Evolutionary conservation across 2,113 vertebrate species (phyloP).

Genomic region (Stictonetta naevosa): DNA sequence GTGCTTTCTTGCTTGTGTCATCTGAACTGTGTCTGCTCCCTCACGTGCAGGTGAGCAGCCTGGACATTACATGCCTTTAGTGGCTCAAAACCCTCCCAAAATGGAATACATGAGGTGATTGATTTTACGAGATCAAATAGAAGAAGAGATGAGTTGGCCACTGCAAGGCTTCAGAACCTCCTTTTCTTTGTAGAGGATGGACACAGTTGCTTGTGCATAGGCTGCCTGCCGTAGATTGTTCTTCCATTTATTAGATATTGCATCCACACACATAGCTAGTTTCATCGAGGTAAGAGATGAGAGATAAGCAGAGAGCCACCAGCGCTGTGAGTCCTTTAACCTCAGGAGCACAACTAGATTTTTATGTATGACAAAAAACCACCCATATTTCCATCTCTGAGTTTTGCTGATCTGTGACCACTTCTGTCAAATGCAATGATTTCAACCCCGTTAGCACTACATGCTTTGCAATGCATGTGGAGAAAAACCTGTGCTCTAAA

Average conservation of each 20-base stretch:
- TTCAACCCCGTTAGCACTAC: not conserved
- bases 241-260: not conserved
- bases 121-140: not conserved
- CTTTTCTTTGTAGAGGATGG: not conserved
- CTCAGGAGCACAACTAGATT: not conserved
- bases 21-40: not conserved
- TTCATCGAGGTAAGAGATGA: not conserved
- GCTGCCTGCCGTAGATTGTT: not conserved
- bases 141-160: not conserved
- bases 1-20: not conserved
- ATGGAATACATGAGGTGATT: not conserved
- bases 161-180: not conserved
- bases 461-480: not conserved
- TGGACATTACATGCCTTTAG: not conserved
- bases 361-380: not conserved
- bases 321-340: not conserved
- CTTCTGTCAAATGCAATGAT: constrained; percentile 61
- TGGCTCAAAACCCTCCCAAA: not conserved
- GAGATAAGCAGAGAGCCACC: not conserved
- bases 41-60: accelerated
- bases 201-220: not conserved
- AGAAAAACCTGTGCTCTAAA: not conserved
- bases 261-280: accelerated
- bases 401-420: not conserved
- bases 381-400: not conserved